Evolutionary conservation across 2,888 invertebrate species (phyloP).

Genomic region (Plutella xylostella): DNA sequence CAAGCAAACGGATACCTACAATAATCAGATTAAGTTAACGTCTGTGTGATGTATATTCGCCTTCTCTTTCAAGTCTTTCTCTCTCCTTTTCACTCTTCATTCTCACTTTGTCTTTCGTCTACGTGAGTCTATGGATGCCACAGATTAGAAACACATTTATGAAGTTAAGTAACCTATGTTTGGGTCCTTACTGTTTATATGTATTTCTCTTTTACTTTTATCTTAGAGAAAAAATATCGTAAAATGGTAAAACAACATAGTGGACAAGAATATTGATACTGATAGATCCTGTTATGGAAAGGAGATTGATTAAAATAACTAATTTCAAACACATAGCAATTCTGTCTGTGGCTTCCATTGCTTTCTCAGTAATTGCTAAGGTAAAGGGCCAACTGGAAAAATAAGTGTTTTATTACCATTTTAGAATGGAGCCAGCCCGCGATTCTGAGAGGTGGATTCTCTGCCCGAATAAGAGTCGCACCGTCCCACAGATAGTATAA

Average conservation of each 20-base stretch:
- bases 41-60: slow-evolving; percentile 62
- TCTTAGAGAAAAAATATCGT: no score
- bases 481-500: slow-evolving; percentile 65
- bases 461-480: slow-evolving; percentile 53
- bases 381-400: slow-evolving; percentile 25
- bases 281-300: no score
- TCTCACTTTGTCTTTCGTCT: neutral
- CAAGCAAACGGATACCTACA: slow-evolving; percentile 21
- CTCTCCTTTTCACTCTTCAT: slow-evolving; percentile 4
- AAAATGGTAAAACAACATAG: no score
- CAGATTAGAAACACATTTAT: neutral
- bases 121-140: slow-evolving; percentile 1
- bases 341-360: slow-evolving; percentile 19
- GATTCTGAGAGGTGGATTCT: slow-evolving; percentile 64
- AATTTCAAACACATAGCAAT: slow-evolving; percentile 20
- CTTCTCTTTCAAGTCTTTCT: neutral
- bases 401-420: slow-evolving; percentile 43
- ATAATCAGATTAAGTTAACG: slow-evolving; percentile 21
- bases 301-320: no score
- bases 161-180: no score
- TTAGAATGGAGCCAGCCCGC: slow-evolving; percentile 55
- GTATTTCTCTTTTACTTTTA: no score
- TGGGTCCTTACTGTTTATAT: no score
- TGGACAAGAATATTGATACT: no score
- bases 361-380: slow-evolving; percentile 9